Evolutionary conservation across 2,113 vertebrate genomes (phyloP), one percentile per base, ranked within the genome.

Genomic region (Setophaga coronata): DNA sequence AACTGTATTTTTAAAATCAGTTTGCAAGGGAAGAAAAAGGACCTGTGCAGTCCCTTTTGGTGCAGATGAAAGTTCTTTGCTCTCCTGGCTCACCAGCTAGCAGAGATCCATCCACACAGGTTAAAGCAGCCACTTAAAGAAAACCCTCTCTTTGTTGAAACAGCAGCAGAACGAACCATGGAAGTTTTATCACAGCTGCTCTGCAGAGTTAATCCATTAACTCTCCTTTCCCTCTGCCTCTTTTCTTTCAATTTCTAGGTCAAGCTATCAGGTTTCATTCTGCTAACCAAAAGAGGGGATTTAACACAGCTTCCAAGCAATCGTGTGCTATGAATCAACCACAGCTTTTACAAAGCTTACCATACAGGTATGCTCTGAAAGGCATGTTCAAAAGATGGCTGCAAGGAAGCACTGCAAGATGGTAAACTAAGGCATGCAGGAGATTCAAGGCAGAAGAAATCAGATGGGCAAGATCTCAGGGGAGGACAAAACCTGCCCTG

Each of bases 171-270:
- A 80, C 17, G 34, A 81, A 94, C 87, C 7, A 43, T 3, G 3
- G 66, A 93, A 66, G 60, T 47, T 82, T 94, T 66, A 77, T 86
- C 64, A 96, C 93, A 64, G 78, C 79, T 56, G 10, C 43, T 83
- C 76, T 43, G 47, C 15, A 1, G 50, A 80, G 67, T 42, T 93
- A 88, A 92, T 92, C 79, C 82, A 94, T 83, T 94, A 94, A 77
- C 80, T 92, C 77, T 43, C 54, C 74, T 86, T 83, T 79, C 33
- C 79, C 78, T 87, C 84, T 74, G 72, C 50, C 25, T 84, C 51
- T 92, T 70, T 61, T 28, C 66, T 93, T 85, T 71, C 42, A 78
- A 56, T 94, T 94, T 88, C 85, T 93, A 88, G 76, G 90, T 95
- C 90, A 96, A 93, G 90, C 62, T 62, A 69, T 17, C 40, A 48